Conservation (phyloP, 2,113 vertebrate genomes). For the Ramphastos sulfuratus region DNA sequence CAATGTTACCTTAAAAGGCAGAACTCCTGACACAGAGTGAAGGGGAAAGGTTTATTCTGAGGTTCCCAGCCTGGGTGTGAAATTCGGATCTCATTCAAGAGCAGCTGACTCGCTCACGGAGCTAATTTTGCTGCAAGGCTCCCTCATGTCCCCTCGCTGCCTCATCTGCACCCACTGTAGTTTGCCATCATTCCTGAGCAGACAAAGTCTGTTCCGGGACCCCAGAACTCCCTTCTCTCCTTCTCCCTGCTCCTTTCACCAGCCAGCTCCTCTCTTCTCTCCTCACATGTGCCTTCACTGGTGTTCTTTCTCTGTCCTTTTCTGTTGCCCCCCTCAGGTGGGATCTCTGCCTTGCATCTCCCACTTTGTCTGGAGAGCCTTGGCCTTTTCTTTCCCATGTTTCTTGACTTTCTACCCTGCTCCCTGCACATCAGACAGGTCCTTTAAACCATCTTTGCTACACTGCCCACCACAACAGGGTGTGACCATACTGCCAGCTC, state of each 20-base stretch:
- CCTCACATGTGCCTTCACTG: not conserved
- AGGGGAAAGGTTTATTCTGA: constrained; percentile 49
- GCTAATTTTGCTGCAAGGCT: constrained; percentile 29
- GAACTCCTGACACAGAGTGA: constrained; percentile 1
- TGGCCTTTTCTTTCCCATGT: not conserved
- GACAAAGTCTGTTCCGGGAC: not conserved
- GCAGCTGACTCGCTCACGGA: not conserved
- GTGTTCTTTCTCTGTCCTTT: not conserved
- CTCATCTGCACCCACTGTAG: not conserved
- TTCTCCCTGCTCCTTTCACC: not conserved
- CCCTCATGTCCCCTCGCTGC: not conserved
- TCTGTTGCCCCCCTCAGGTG: not conserved
- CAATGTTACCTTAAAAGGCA: constrained; percentile 7
- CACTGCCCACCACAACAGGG: not conserved
- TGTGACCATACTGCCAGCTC: not conserved
- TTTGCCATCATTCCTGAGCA: not conserved
- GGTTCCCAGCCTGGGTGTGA: constrained; percentile 47
- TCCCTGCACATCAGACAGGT: not conserved
- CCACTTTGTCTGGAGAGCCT: not conserved
- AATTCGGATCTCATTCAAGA: constrained; percentile 49
- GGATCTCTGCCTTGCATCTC: not conserved
- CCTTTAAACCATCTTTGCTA: not conserved
- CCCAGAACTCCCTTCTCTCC: not conserved
- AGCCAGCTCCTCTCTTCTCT: not conserved
- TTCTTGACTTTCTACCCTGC: not conserved